Percentiles rank a stretch among this genome's conserved stretches.
phyloP scores from a whole-genome alignment of 1,140 invertebrate species.

The Globodera rostochiensis region DNA sequence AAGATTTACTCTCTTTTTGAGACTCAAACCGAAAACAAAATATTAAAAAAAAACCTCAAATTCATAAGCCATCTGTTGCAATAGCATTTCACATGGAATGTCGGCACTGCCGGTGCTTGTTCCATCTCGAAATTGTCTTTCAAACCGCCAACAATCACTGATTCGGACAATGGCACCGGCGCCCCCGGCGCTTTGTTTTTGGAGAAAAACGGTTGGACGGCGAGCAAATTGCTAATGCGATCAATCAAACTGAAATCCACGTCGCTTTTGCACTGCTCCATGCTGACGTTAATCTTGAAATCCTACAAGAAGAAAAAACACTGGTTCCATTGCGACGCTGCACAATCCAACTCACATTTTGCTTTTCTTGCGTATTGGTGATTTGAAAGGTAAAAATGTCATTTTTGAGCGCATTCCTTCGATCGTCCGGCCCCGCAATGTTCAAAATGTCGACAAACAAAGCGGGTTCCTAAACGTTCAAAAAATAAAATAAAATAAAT shows the following conservation, averaged over 20 bases:
- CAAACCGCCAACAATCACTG: conserved; percentile 13
- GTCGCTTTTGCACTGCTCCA: conserved; percentile 44
- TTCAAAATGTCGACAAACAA: conserved; percentile 10
- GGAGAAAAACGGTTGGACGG: conserved; percentile 32
- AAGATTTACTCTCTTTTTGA: neutral
- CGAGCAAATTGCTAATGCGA: conserved; percentile 37
- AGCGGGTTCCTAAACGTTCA: neutral
- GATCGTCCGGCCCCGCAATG: conserved; percentile 24
- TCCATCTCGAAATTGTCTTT: conserved; percentile 32
- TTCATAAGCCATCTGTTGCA: conserved; percentile 45
- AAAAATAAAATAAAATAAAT: neutral
- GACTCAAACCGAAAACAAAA: neutral
- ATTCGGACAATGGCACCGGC: neutral
- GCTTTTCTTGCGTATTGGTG: conserved; percentile 29
- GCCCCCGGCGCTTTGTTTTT: neutral
- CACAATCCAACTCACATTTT: conserved; percentile 21
- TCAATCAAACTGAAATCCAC: conserved; percentile 49
- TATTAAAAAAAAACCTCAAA: conserved; percentile 30
- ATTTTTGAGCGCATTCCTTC: conserved; percentile 27
- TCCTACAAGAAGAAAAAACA: conserved; percentile 9
- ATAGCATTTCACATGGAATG: conserved; percentile 37
- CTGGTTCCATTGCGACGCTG: neutral
- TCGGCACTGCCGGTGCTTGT: conserved; percentile 27
- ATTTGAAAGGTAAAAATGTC: conserved; percentile 29
- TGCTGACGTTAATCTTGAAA: conserved; percentile 13